Evolutionary conservation across 1,140 invertebrate genomes (phyloP).

Genomic region (Trachelipus rathkii): DNA sequence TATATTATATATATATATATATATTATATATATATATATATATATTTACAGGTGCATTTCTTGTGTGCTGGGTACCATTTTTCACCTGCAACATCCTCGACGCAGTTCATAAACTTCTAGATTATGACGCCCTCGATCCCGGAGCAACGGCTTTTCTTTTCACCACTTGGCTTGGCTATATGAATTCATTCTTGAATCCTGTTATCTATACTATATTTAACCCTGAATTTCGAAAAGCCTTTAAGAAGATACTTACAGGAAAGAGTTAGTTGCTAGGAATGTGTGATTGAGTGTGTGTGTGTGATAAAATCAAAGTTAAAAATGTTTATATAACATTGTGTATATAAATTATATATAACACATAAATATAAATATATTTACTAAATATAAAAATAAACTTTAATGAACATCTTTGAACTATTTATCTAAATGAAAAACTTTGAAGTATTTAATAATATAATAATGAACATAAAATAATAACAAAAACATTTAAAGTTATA

Average conservation of each 20-base stretch:
- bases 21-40: conserved; percentile 29
- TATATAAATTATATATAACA: no score
- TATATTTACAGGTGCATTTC: conserved; percentile 75
- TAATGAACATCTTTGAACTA: no score
- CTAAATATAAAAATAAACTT: no score
- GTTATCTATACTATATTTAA: conserved; percentile 99
- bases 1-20: conserved; percentile 22
- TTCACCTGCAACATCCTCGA: conserved; percentile 96
- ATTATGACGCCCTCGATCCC: conserved; percentile 63
- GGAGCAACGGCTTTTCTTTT: conserved; percentile 86
- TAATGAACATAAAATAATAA: no score
- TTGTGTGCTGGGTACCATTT: conserved; percentile 98
- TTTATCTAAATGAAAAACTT: no score
- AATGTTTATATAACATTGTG: no score
- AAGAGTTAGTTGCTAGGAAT: neutral
- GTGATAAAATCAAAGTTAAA: no score
- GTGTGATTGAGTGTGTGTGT: no score
- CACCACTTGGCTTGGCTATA: conserved; percentile 97
- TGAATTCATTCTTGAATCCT: conserved; percentile 94
- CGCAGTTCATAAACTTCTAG: conserved; percentile 76
- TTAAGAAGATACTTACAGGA: conserved; percentile 71
- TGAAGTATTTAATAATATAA: no score
- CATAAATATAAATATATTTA: no score
- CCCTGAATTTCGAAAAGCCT: conserved; percentile 97
- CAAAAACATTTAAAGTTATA: no score